A percentile compares a stretch with the other conserved stretches of the same genome.
phyloP scores from a whole-genome alignment of 2,113 vertebrate genomes.

The Etia nguti region DNA sequence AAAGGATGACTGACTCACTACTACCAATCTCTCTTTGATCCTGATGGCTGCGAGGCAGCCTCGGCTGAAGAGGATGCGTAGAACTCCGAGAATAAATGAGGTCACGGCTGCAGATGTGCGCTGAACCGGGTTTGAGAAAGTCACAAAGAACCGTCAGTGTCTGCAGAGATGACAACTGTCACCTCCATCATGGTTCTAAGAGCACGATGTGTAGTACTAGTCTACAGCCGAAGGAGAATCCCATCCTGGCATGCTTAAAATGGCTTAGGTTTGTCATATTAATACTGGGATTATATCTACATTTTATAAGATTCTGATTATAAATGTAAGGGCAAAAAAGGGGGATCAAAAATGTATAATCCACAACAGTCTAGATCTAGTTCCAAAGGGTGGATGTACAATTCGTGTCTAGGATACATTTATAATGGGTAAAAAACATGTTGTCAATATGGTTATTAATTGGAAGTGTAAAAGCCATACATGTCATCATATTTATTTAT shows the following conservation, averaged over 20 bases:
- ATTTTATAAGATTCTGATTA: background rate
- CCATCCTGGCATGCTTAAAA: background rate
- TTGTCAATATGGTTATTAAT: background rate
- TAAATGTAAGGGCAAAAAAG: background rate
- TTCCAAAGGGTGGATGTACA: background rate
- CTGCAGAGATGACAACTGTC: constrained; percentile 19
- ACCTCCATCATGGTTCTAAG: background rate
- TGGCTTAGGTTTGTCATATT: background rate
- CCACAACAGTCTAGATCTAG: background rate
- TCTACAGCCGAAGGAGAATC: background rate
- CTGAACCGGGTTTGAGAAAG: constrained; percentile 1
- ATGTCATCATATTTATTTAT: background rate
- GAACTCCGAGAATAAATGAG: constrained; percentile 44
- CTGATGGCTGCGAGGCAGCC: constrained; percentile 35
- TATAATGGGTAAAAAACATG: background rate
- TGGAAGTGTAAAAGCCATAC: background rate
- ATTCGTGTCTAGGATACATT: background rate
- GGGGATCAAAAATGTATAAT: background rate
- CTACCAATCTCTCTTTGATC: constrained; percentile 58
- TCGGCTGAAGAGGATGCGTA: constrained; percentile 1
- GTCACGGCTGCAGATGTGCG: constrained; percentile 38
- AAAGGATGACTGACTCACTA: constrained; percentile 53
- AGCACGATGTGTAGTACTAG: background rate
- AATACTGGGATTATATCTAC: background rate
- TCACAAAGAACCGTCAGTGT: background rate